These are phyloP conservation scores for Triplophysa tibetana DNA, from an alignment of 2,113 vertebrate species.

Conservation along the genomic window DNA sequence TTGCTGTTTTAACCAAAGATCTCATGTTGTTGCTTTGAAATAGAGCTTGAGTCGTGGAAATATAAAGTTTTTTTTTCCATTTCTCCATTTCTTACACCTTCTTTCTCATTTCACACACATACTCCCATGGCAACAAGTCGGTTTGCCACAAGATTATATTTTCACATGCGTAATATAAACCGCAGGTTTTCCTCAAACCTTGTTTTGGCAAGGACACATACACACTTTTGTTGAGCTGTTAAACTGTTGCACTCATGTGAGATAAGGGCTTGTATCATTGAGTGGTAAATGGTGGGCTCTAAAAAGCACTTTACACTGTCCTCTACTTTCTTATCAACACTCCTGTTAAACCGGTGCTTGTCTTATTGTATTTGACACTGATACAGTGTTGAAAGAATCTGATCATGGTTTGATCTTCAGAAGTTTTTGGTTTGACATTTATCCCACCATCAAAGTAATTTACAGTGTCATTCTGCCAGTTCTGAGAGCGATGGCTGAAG, in stretches of 20 bases:
- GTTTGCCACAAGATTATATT: no score
- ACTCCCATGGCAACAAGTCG: no score
- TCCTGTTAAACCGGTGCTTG: constrained; percentile 4
- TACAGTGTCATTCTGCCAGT: constrained; percentile 60
- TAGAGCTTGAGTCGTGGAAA: not conserved
- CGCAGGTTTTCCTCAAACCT: no score
- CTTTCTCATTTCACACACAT: no score
- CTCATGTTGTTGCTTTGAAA: not conserved
- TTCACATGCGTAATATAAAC: no score
- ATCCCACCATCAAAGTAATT: constrained; percentile 67
- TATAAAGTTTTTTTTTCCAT: not conserved
- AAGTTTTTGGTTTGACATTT: constrained; percentile 68
- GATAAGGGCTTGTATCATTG: not conserved
- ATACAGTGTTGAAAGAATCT: constrained; percentile 55
- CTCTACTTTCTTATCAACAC: not conserved
- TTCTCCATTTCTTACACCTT: no score
- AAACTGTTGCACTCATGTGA: not conserved
- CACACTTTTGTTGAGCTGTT: not conserved
- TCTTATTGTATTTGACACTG: constrained; percentile 44
- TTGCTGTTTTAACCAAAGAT: constrained; percentile 21
- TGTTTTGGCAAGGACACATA: not conserved
- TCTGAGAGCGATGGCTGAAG: constrained; percentile 46
- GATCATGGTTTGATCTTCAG: constrained; percentile 66
- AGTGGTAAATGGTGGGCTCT: not conserved
- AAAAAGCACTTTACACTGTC: not conserved